Evolutionary conservation across 1,140 invertebrate species (phyloP).

Genomic region (Calycopis cecrops): DNA sequence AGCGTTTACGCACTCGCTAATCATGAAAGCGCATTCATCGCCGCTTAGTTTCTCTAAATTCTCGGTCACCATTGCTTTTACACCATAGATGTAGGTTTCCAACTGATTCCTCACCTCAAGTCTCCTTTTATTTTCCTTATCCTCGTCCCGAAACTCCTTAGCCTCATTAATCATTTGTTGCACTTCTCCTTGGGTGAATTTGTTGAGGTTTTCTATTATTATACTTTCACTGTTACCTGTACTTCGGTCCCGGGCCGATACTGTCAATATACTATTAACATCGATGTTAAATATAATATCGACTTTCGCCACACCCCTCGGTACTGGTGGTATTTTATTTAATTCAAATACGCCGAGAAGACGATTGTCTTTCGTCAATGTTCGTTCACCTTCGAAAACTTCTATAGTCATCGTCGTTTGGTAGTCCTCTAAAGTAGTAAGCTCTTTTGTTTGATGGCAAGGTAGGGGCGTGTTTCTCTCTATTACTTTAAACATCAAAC

Average conservation of each 20-base stretch:
- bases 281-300: constrained; percentile 53
- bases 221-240: constrained; percentile 67
- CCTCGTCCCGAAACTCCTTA: constrained; percentile 75
- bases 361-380: constrained; percentile 50
- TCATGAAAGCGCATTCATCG: constrained; percentile 55
- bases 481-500: constrained; percentile 79
- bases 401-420: constrained; percentile 54
- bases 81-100: constrained; percentile 84
- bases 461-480: constrained; percentile 82
- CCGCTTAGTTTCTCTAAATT: constrained; percentile 50
- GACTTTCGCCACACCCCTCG: constrained; percentile 45
- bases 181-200: constrained; percentile 64
- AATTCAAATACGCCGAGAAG: constrained; percentile 49
- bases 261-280: constrained; percentile 63
- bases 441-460: constrained; percentile 48
- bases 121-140: constrained; percentile 70
- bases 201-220: constrained; percentile 67
- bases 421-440: constrained; percentile 53
- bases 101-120: constrained; percentile 81
- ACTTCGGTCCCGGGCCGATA: constrained; percentile 69
- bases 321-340: constrained; percentile 46
- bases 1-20: constrained; percentile 72
- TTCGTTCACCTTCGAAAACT: constrained; percentile 54
- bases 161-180: constrained; percentile 78
- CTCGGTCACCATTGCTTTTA: constrained; percentile 76